Conservation (phyloP, 2,888 invertebrate genomes). For the Timema cristinae region DNA sequence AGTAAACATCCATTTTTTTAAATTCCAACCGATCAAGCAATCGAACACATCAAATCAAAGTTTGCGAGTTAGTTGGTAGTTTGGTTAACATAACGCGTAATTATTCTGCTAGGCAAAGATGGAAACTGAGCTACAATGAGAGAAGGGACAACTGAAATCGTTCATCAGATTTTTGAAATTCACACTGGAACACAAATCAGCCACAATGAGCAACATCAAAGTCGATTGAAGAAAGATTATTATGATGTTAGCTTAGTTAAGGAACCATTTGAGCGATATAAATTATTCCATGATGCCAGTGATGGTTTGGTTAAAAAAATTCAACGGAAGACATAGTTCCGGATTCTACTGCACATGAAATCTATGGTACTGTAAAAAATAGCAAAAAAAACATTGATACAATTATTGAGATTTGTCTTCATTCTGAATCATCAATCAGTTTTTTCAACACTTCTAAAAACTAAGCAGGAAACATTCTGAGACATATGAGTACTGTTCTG, state of each 20-base stretch:
- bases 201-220: conserved; percentile 6
- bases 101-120: background rate
- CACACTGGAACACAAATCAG: background rate
- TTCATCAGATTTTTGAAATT: background rate
- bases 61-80: conserved; percentile 3
- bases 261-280: too few species aligned
- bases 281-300: too few species aligned
- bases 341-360: too few species aligned
- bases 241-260: background rate
- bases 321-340: too few species aligned
- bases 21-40: conserved; percentile 1
- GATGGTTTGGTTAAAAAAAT: too few species aligned
- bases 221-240: background rate
- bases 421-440: too few species aligned
- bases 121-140: background rate
- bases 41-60: conserved; percentile 5
- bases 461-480: too few species aligned
- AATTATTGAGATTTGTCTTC: too few species aligned
- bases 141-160: background rate
- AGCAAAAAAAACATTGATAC: too few species aligned
- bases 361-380: too few species aligned
- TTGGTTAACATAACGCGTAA: conserved; percentile 1
- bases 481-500: too few species aligned
- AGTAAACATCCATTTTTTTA: background rate
- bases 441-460: too few species aligned